Percentiles rank a stretch among this genome's conserved stretches.
Evolutionary conservation across 2,113 vertebrate genomes (phyloP).

Genomic region (Pseudonaja textilis): DNA sequence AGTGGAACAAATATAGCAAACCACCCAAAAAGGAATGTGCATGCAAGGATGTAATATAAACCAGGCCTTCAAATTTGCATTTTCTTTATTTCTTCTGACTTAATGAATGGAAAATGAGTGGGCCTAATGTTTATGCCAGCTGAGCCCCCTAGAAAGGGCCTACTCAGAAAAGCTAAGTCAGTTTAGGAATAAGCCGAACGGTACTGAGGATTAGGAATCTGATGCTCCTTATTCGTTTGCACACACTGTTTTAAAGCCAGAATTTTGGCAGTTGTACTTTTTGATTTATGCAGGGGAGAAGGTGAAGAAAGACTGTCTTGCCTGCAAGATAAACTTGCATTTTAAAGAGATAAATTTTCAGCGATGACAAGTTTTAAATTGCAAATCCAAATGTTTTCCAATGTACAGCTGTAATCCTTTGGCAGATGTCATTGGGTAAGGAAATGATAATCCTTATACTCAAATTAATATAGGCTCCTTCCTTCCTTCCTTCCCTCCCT

Average conservation of each 20-base stretch:
- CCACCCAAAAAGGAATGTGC: constrained; percentile 30
- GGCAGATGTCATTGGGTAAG: no score
- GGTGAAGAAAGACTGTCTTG: neutral
- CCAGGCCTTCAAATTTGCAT: constrained; percentile 27
- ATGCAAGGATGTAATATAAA: constrained; percentile 25
- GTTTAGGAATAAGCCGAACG: constrained; percentile 3
- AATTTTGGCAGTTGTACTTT: neutral
- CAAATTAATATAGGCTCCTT: no score
- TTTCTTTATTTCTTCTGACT: constrained; percentile 28
- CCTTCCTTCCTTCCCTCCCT: no score
- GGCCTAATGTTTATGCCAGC: constrained; percentile 10
- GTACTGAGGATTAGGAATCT: constrained; percentile 8
- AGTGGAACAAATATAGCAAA: constrained; percentile 29
- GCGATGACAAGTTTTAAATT: neutral
- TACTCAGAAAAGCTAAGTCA: neutral
- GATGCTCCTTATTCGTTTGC: constrained; percentile 3
- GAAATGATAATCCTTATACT: neutral
- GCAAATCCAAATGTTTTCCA: neutral
- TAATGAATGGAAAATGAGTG: constrained; percentile 16
- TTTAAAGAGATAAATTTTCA: neutral
- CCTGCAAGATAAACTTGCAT: neutral
- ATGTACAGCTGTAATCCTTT: neutral
- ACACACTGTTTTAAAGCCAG: neutral
- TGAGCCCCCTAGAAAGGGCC: constrained; percentile 9
- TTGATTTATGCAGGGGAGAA: neutral